Percentiles rank a stretch among this genome's conserved stretches.
These are phyloP conservation scores for Osmerus mordax DNA, from an alignment of 2,113 vertebrate species.

Conservation along the genomic window DNA sequence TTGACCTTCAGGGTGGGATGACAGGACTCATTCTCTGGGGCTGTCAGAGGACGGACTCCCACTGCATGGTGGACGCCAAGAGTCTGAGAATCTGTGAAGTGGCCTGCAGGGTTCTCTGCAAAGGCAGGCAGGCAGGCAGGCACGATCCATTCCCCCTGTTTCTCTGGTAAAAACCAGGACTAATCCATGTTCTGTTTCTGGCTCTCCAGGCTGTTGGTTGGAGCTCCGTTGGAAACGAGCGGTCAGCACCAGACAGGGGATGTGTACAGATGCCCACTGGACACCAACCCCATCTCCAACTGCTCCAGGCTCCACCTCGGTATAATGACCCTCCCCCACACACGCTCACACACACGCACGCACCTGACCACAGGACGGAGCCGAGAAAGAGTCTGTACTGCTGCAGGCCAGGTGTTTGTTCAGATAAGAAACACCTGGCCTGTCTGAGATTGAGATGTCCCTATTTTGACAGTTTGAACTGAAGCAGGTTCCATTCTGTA, in stretches of 20 bases:
- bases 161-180: too few relatives aligned
- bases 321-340: slow-evolving; percentile 43
- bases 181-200: slow-evolving; percentile 13
- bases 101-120: background rate
- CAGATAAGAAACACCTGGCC: background rate
- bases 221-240: slow-evolving; percentile 84
- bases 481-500: too few relatives aligned
- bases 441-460: background rate
- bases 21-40: too few relatives aligned
- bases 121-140: too few relatives aligned
- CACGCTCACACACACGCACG: background rate
- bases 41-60: too few relatives aligned
- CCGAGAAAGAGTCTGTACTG: background rate
- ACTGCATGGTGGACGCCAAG: too few relatives aligned
- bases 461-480: background rate
- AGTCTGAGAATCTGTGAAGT: too few relatives aligned
- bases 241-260: slow-evolving; percentile 88
- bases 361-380: background rate
- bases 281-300: slow-evolving; percentile 62
- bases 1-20: too few relatives aligned
- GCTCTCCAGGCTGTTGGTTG: slow-evolving; percentile 84
- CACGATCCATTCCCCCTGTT: background rate
- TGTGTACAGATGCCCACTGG: slow-evolving; percentile 85
- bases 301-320: slow-evolving; percentile 90
- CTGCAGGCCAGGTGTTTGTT: background rate